A percentile compares a stretch with the other conserved stretches of the same genome.
Evolutionary conservation across 2,888 invertebrate genomes (phyloP).

Genomic region (Phasia obesa): DNA sequence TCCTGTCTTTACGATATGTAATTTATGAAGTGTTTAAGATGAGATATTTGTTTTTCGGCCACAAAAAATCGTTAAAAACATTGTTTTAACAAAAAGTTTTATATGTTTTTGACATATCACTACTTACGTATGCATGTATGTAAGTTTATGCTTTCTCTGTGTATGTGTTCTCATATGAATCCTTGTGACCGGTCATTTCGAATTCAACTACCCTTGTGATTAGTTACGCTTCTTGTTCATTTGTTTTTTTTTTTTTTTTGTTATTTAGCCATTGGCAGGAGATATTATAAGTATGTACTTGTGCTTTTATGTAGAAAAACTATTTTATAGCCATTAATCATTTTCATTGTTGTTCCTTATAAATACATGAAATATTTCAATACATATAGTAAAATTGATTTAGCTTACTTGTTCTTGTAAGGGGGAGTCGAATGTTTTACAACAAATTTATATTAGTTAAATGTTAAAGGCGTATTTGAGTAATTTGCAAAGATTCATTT

Average conservation of each 20-base stretch:
- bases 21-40: slow-evolving; percentile 80
- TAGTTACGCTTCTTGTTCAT: slow-evolving; percentile 61
- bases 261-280: slow-evolving; percentile 46
- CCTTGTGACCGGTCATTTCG: slow-evolving; percentile 62
- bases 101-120: slow-evolving; percentile 61
- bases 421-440: slow-evolving; percentile 48
- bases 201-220: slow-evolving; percentile 68
- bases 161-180: slow-evolving; percentile 1
- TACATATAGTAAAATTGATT: slow-evolving; percentile 60
- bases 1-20: slow-evolving; percentile 72
- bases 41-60: slow-evolving; percentile 36
- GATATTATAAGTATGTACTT: slow-evolving; percentile 41
- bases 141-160: not conserved
- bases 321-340: slow-evolving; percentile 77
- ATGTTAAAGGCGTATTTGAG: slow-evolving; percentile 62
- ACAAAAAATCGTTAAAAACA: slow-evolving; percentile 36
- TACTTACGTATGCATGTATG: slow-evolving; percentile 4
- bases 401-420: slow-evolving; percentile 20
- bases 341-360: slow-evolving; percentile 72
- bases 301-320: slow-evolving; percentile 63
- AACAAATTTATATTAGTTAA: slow-evolving; percentile 61
- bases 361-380: slow-evolving; percentile 70
- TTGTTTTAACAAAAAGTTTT: slow-evolving; percentile 49
- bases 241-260: slow-evolving; percentile 33
- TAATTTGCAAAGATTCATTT: slow-evolving; percentile 53